Evolutionary conservation across 2,797 vertebrate species (phyloP).

Genomic region (Anolis apletophallus): DNA sequence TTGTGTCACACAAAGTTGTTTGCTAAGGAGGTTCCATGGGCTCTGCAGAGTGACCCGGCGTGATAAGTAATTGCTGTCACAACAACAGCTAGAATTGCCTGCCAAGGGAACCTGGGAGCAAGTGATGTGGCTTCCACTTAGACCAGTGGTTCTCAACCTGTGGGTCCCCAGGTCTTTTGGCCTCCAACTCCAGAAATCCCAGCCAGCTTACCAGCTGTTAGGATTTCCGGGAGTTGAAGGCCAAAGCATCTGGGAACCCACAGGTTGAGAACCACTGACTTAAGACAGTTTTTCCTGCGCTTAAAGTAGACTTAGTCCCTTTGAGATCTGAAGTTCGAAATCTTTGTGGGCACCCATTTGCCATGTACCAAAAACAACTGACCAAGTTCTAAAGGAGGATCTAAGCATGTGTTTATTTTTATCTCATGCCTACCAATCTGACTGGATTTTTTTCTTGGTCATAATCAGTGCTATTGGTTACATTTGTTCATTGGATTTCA

Average conservation of each 20-base stretch:
- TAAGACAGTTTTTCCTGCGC: background rate
- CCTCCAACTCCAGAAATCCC: too few species aligned
- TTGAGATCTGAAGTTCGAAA: background rate
- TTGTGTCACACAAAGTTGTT: background rate
- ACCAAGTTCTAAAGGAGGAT: background rate
- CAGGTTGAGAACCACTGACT: too few species aligned
- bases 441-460: background rate
- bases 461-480: background rate
- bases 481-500: slow-evolving; percentile 13
- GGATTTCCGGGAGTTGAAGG: too few species aligned
- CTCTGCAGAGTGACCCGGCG: background rate
- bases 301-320: background rate
- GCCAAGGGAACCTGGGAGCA: background rate
- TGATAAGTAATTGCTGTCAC: background rate
- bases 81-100: background rate
- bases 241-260: too few species aligned
- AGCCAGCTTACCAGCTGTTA: too few species aligned
- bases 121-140: background rate
- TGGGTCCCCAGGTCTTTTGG: too few species aligned
- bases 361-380: background rate
- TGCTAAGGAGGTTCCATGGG: background rate
- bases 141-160: background rate
- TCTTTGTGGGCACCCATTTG: background rate
- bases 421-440: background rate
- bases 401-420: background rate